These are phyloP conservation scores for Apodemia zela DNA, from an alignment of 2,888 invertebrate species.

Conservation along the genomic window DNA sequence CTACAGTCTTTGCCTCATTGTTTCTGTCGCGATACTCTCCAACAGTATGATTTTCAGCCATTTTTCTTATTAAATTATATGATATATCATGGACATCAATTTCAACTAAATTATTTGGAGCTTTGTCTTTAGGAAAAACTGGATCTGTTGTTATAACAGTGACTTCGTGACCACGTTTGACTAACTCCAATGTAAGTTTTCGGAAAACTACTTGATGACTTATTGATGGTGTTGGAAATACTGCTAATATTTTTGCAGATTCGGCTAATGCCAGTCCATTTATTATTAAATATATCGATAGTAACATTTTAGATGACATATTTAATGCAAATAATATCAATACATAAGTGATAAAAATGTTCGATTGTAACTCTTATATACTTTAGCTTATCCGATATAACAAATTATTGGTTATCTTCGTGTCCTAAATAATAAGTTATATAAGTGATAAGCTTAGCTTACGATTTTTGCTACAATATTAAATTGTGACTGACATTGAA, in stretches of 20 bases:
- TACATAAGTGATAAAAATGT: neutral
- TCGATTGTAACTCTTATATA: constrained; percentile 1
- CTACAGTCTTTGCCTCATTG: constrained; percentile 13
- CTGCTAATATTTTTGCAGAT: constrained; percentile 45
- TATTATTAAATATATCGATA: neutral
- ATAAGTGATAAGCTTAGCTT: constrained; percentile 3
- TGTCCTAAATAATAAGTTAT: constrained; percentile 7
- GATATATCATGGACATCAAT: constrained; percentile 47
- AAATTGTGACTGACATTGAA: neutral
- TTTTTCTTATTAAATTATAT: constrained; percentile 34
- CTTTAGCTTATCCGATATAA: neutral
- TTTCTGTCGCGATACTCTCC: neutral
- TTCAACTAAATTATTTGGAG: constrained; percentile 44
- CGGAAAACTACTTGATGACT: constrained; percentile 45
- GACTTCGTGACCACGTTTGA: constrained; percentile 51
- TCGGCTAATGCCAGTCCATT: neutral
- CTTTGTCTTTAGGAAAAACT: constrained; percentile 38
- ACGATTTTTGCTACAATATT: constrained; percentile 1
- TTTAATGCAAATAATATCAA: neutral
- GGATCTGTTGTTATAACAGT: constrained; percentile 52
- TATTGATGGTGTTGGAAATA: constrained; percentile 49
- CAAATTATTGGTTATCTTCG: neutral
- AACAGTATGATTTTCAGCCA: neutral
- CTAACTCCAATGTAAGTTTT: constrained; percentile 46
- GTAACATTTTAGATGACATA: neutral